phyloP scores from a whole-genome alignment of 2,113 vertebrate genomes.

The Bubo bubo region DNA sequence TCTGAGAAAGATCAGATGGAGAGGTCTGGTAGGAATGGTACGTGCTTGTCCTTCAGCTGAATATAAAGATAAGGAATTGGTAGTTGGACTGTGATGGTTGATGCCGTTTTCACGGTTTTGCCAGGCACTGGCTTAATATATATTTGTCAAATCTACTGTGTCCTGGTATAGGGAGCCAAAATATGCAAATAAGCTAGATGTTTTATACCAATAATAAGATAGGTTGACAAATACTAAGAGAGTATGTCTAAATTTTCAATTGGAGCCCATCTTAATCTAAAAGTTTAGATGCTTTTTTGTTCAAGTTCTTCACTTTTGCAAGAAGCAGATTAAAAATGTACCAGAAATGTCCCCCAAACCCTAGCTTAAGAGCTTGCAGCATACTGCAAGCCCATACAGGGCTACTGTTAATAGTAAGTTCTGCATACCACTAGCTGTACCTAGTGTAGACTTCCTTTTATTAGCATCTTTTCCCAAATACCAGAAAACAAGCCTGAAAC shows the following conservation, averaged over 20 bases:
- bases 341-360: background rate
- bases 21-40: background rate
- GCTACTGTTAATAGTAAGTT: background rate
- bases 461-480: background rate
- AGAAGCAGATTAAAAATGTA: background rate
- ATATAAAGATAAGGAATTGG: background rate
- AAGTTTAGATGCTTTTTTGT: background rate
- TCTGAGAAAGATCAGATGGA: background rate
- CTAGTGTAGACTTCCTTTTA: background rate
- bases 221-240: background rate
- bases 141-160: background rate
- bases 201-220: background rate
- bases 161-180: background rate
- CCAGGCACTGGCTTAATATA: background rate
- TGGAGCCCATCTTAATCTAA: background rate
- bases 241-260: background rate
- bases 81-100: background rate
- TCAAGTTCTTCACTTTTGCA: background rate
- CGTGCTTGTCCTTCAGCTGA: background rate
- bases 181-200: background rate
- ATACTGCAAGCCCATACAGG: background rate
- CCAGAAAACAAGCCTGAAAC: background rate
- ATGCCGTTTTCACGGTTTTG: background rate
- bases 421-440: background rate
- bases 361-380: background rate